Base-by-base conservation (phyloP, 2,797 vertebrate genomes). In the Eurystomus glaucurus region DNA sequence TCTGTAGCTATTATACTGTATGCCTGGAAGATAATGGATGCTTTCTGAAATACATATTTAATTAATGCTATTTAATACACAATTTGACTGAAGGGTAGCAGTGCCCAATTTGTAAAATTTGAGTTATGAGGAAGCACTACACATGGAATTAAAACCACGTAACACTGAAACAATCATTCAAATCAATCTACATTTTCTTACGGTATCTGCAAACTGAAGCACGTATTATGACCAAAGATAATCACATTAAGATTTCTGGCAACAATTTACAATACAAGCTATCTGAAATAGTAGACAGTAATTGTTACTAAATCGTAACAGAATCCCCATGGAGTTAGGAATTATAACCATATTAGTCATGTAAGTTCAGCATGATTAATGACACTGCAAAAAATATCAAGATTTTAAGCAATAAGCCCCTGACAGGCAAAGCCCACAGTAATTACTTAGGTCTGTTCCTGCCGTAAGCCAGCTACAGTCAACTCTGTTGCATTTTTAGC, bases 251-350 rank as follows among this genome's bases (percentile, higher is more conserved):
- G 48, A 86, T 85, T 96, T 96, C 71, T 88, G 90, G 88, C 69
- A 98, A 95, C 81, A 77, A 51, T 97, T 97, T 96, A 93, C 93
- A 97, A 94, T 96, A 96, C 96, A 81, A 88, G 37, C 72, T 70
- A 80, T 68, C 57, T 90, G 61, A 81, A 94, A 80, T 25, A 68
- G 81, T 85, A 96, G 95, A 94, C 95, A 98, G 84, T 96, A 98
- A 98, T 95, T 97, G 90, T 95, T 96, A 87, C 95, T 97, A 97
- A 97, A 98, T 88, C 96, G 94, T 62, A 96, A 88, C 82, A 90
- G 88, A 97, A 96, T 95, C 94, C 94, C 97, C 84, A 54, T 50
- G 93, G 94, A 97, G 88, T 94, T 90, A 95, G 82, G 85, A 96
- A 96, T 97, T 97, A 92, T 68, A 97, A 90, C 57, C 75, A 61